Conservation (phyloP, 2,113 vertebrate genomes). For the Trematocara variabile region DNA sequence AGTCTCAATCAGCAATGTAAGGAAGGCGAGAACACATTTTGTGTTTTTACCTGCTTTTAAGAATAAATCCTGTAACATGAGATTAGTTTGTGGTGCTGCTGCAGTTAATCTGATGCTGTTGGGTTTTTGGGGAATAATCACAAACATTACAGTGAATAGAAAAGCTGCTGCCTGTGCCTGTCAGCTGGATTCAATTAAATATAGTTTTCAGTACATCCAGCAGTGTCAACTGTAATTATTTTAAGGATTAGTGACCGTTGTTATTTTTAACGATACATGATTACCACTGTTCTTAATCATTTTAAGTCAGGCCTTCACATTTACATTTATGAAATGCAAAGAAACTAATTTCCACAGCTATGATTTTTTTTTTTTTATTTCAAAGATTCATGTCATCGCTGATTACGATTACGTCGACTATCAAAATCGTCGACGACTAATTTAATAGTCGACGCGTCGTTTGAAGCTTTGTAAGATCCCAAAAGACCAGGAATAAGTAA, state of each 20-base stretch:
- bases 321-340: neutral
- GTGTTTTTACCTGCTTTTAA: neutral
- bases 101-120: too few species aligned
- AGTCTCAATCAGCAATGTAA: neutral
- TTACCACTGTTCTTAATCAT: neutral
- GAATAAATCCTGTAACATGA: neutral
- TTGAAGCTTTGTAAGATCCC: too few species aligned
- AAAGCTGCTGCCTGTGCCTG: neutral
- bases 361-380: neutral
- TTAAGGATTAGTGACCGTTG: neutral
- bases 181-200: neutral
- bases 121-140: slow-evolving; percentile 6
- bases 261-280: neutral
- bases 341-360: neutral
- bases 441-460: too few species aligned
- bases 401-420: neutral
- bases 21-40: too few species aligned
- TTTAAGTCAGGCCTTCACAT: neutral
- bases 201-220: neutral
- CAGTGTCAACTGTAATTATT: neutral
- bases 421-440: too few species aligned
- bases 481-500: too few species aligned
- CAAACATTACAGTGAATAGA: slow-evolving; percentile 11
- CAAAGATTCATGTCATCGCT: accelerated
- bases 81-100: neutral